These are phyloP conservation scores for Patella caerulea DNA, from an alignment of 2,888 invertebrate species.

Conservation along the genomic window DNA sequence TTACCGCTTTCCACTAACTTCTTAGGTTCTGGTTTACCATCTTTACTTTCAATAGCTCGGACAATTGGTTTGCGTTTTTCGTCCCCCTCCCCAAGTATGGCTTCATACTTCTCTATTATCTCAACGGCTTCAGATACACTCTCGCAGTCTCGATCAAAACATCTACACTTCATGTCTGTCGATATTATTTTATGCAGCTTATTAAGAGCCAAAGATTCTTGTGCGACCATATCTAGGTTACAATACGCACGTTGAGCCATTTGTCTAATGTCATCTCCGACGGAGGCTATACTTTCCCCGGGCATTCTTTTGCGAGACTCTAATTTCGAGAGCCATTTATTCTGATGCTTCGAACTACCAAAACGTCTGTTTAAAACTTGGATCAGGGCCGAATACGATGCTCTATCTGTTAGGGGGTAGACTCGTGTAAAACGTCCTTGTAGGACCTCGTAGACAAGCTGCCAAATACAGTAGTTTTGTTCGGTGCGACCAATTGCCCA, in stretches of 20 bases:
- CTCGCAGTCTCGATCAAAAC: constrained; percentile 35
- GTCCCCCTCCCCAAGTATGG: constrained; percentile 27
- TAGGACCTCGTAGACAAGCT: constrained; percentile 10
- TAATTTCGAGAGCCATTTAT: not conserved
- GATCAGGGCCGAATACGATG: not conserved
- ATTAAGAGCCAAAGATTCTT: constrained; percentile 35
- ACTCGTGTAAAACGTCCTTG: constrained; percentile 2
- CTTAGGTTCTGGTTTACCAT: not conserved
- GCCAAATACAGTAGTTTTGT: constrained; percentile 1
- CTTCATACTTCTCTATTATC: constrained; percentile 36
- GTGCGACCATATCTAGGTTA: constrained; percentile 23
- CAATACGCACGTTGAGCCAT: constrained; percentile 31
- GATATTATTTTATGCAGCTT: constrained; percentile 32
- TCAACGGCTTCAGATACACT: constrained; percentile 32
- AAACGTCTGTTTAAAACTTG: not conserved
- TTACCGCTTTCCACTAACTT: not conserved
- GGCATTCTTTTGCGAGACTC: constrained; percentile 4
- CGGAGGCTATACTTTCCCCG: constrained; percentile 23
- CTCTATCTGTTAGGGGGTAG: not conserved
- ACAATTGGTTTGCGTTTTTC: constrained; percentile 21
- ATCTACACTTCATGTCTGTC: constrained; percentile 36
- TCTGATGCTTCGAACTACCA: not conserved
- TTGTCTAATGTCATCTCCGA: constrained; percentile 32
- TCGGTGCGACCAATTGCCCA: constrained; percentile 10
- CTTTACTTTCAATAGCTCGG: constrained; percentile 17